These are phyloP conservation scores for Otis tarda DNA, from an alignment of 2,113 vertebrate species.

Conservation along the genomic window DNA sequence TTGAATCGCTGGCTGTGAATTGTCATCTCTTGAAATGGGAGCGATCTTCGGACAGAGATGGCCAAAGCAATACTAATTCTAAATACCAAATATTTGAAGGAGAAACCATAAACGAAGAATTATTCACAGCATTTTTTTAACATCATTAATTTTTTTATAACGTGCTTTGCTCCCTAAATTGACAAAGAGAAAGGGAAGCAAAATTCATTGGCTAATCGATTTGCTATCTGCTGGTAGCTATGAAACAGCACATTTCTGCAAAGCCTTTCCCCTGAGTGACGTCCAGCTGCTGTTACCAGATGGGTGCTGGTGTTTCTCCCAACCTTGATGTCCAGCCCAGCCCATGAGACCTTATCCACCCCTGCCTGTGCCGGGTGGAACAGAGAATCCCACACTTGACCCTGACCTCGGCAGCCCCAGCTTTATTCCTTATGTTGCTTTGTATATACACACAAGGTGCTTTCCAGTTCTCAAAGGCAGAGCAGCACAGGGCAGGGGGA, in stretches of 20 bases:
- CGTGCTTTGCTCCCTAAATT: not conserved
- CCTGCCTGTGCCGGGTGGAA: not conserved
- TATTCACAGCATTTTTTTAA: not conserved
- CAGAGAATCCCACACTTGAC: accelerated
- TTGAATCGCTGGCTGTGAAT: not conserved
- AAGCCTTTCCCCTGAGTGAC: not conserved
- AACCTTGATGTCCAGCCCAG: not conserved
- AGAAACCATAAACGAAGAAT: not conserved
- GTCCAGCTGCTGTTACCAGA: accelerated
- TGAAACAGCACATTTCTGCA: not conserved
- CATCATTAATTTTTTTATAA: not conserved
- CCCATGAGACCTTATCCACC: no score
- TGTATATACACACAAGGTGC: not conserved
- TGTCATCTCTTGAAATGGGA: constrained; percentile 17
- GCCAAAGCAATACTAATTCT: constrained; percentile 13
- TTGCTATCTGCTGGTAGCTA: not conserved
- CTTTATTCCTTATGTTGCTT: not conserved
- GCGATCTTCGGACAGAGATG: not conserved
- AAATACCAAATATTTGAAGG: not conserved
- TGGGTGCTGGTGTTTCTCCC: not conserved
- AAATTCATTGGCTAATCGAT: not conserved
- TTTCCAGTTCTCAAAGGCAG: not conserved
- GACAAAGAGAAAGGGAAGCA: not conserved
- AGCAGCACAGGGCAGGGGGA: accelerated
- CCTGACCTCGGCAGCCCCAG: not conserved